Conservation (phyloP, 2,888 invertebrate genomes). For the Argyra leucocephala region DNA sequence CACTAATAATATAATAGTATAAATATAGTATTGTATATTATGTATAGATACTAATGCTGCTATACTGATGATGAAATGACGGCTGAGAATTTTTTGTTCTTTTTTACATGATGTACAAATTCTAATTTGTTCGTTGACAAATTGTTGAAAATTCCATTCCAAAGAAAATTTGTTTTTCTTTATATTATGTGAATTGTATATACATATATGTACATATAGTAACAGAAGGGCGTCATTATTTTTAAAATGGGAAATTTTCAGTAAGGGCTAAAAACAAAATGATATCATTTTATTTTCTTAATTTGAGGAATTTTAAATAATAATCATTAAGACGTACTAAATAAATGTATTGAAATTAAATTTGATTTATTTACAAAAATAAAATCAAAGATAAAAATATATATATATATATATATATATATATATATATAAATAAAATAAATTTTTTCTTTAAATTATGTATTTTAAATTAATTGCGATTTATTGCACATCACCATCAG, state of each 20-base stretch:
- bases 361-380: neutral
- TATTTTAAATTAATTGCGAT: constrained; percentile 5
- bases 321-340: neutral
- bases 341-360: neutral
- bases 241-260: neutral
- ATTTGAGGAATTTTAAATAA: neutral
- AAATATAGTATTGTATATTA: too few species aligned
- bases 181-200: neutral
- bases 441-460: too few species aligned
- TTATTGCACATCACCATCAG: neutral
- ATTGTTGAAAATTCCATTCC: constrained; percentile 2
- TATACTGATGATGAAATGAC: too few species aligned
- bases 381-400: too few species aligned
- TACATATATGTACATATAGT: too few species aligned
- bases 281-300: too few species aligned
- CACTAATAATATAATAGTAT: too few species aligned
- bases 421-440: too few species aligned
- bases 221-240: neutral
- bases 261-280: too few species aligned
- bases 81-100: too few species aligned
- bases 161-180: neutral
- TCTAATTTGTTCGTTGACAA: neutral
- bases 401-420: too few species aligned
- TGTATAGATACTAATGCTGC: too few species aligned
- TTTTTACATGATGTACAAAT: neutral